These are phyloP conservation scores for Phengaris arion DNA, from an alignment of 2,888 invertebrate species.

Conservation along the genomic window DNA sequence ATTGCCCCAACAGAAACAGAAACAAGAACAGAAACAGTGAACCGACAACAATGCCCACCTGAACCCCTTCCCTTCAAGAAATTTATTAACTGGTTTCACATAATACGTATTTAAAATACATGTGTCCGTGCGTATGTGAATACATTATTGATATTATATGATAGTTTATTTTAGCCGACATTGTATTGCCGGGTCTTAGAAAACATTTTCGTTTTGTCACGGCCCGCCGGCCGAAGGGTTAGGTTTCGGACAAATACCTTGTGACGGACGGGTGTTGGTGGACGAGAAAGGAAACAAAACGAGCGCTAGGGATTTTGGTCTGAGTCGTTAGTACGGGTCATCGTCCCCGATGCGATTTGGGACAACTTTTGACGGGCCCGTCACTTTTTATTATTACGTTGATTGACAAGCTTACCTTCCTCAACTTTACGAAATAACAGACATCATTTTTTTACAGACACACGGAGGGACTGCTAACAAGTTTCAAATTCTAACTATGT, in stretches of 20 bases:
- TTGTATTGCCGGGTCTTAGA: constrained; percentile 57
- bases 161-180: constrained; percentile 73
- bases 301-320: constrained; percentile 71
- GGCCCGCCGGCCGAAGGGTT: constrained; percentile 49
- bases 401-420: constrained; percentile 59
- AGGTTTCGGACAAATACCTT: constrained; percentile 46
- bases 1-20: constrained; percentile 50
- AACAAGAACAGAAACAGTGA: constrained; percentile 43
- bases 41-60: constrained; percentile 51
- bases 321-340: constrained; percentile 76
- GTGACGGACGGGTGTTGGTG: constrained; percentile 48
- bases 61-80: constrained; percentile 53
- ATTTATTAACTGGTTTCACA: constrained; percentile 72
- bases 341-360: constrained; percentile 75
- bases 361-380: constrained; percentile 74
- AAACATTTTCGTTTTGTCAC: constrained; percentile 51
- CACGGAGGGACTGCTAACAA: constrained; percentile 19
- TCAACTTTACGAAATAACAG: constrained; percentile 22
- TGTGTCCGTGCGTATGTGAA: constrained; percentile 70
- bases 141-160: constrained; percentile 79
- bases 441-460: constrained; percentile 21
- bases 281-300: constrained; percentile 49
- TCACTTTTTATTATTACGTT: constrained; percentile 68
- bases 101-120: constrained; percentile 79
- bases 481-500: constrained; percentile 10